Conservation (phyloP, 2,888 invertebrate genomes). For the Leptopilina myrica region DNA sequence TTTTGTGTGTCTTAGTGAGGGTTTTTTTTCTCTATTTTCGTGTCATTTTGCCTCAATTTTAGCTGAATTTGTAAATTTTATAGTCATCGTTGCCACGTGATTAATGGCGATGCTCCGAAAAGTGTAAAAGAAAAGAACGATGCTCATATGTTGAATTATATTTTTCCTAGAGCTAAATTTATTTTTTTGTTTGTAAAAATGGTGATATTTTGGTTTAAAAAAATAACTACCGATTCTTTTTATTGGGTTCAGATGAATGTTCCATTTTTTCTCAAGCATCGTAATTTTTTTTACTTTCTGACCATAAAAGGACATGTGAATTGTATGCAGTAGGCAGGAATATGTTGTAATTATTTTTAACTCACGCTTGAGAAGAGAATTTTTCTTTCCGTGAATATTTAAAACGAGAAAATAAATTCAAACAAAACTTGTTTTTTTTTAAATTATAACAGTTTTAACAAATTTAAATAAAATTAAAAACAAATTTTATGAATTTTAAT, state of each 20-base stretch:
- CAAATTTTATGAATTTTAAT: no score
- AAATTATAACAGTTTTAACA: neutral
- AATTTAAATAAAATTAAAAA: neutral
- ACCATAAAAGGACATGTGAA: conserved; percentile 50
- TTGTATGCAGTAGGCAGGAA: neutral
- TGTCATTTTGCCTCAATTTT: no score
- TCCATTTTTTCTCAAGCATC: neutral
- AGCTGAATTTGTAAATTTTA: neutral
- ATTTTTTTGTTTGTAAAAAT: neutral
- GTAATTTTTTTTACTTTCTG: conserved; percentile 41
- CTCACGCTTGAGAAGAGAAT: neutral
- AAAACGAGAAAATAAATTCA: neutral
- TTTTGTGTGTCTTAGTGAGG: neutral
- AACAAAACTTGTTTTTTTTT: neutral
- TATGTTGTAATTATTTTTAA: conserved; percentile 5
- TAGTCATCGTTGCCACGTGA: conserved; percentile 1
- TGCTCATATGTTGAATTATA: neutral
- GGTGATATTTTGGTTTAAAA: neutral
- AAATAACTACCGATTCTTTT: neutral
- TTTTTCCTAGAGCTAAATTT: neutral
- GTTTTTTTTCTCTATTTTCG: neutral
- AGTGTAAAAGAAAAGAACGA: neutral
- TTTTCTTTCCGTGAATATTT: neutral
- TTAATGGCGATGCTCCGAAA: conserved; percentile 26
- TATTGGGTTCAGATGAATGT: neutral